Evolutionary conservation across 1,140 invertebrate genomes (phyloP), one percentile per base, ranked within the genome.

Genomic region (honey bee (Apis mellifera)): DNA sequence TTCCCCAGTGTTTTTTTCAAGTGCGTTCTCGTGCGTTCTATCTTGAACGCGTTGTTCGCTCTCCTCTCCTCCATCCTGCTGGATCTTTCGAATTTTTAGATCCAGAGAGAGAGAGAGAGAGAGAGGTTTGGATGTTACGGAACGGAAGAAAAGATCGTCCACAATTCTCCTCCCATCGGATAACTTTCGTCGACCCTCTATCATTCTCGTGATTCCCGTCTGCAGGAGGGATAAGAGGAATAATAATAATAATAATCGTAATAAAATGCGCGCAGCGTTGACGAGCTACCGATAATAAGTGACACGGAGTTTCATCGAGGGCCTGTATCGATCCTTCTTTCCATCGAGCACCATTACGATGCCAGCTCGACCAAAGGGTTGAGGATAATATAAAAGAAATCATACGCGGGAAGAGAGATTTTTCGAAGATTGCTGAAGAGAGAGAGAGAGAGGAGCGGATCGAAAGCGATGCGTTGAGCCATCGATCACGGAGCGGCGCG

Each of bases 401-500:
- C 65, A 23, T 26, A 23, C 60, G 7, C 60, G 13, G 23, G 13
- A 17, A 23, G 13, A 32, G 2, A 57, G 26, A 42, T 1, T 23
- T 52, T 50, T 21, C 9, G 23, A 15, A 26, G 68, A 59, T 68
- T 42, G 17, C 26, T 21, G 50, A 52, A 64, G 23, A 9, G 50
- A 48, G 32, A 42, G 19, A 26, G 2, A 52, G 57, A 54, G n/a
- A 60, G 48, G 12, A 48, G 0, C 54, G 19, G 23, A 52, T 26
- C 48, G 32, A 57, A 71, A 65, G 32, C 64, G 83, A 85, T 88
- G 85, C 66, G 79, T 64, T 82, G 86, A 68, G 54, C 74, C 79
- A 78, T 83, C 78, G 86, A 88, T 88, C 79, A 83, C 54, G 19
- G 59, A 57, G 59, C 48, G 72, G 69, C 64, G 78, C 73, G 77